Base-by-base conservation (phyloP, 2,888 invertebrate genomes). In the Andrena chrysosceles region DNA sequence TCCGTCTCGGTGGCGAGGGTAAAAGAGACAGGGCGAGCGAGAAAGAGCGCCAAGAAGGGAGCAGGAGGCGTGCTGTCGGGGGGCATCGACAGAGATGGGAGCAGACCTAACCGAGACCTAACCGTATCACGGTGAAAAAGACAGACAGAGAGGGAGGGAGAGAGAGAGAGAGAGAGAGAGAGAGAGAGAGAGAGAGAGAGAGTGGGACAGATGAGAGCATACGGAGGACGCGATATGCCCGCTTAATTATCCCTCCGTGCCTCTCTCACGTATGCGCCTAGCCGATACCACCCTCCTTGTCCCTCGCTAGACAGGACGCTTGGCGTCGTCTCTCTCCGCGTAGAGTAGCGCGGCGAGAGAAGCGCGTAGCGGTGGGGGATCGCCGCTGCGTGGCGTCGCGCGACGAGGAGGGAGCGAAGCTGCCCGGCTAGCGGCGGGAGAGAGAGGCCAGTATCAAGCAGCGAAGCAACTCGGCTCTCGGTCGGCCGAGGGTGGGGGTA, bases 221-320 rank as follows among this genome's bases (percentile, higher is more conserved):
- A 86, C 84, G 84, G 83, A 85, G 87, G 85, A 88, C 90, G 89
- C 88, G 91, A 93, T 92, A 91, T 91, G 91, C 93, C 90, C 92
- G 92, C 92, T 93, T 93, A 93, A 93, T 93, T 93, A 93, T 92
- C 93, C 92, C 92, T 89, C 89, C 87, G 71, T 77, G 75, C 87
- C 78, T 82, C 87, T 87, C 82, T 81, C 77, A 81, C 89, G 86
- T 85, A 86, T 86, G 86, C 86, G 85, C 70, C 83, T 88, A 83
- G 86, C 77, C 73, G 71, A 81, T 81, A 33, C 13, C 54, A 13
- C 66, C 67, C 54, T 63, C 35, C 54, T 42, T 26, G 52, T 74
- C 67, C 29, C 26, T 52, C 74, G 59, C 48, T 10, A 7, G 1
- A 54, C 52, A 66, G 54, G 42, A 72, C 26, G 16, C 31, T 31